Evolutionary conservation across 2,888 invertebrate genomes (phyloP).

Genomic region (Trachelus troglodyta): DNA sequence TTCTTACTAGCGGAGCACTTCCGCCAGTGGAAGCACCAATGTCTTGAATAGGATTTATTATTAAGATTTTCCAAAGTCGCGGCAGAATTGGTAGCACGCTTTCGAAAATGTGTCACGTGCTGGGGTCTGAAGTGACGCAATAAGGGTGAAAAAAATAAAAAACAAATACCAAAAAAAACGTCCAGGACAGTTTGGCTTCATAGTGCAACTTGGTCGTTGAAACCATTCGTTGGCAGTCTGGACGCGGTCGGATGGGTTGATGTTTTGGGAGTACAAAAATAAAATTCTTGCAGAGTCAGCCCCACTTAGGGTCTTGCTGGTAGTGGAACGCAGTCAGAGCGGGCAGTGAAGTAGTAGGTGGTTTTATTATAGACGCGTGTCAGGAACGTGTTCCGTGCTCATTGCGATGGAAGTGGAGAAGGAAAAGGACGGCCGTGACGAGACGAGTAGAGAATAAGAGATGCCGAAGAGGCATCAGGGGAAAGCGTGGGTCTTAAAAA

Average conservation of each 20-base stretch:
- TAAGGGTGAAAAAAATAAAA: background rate
- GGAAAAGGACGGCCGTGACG: background rate
- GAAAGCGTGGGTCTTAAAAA: constrained; percentile 30
- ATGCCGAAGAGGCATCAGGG: constrained; percentile 7
- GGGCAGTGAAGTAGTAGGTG: constrained; percentile 27
- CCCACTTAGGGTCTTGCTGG: constrained; percentile 27
- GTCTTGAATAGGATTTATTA: background rate
- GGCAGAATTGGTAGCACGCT: background rate
- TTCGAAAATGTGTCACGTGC: background rate
- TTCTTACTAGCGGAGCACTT: background rate
- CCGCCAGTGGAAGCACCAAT: background rate
- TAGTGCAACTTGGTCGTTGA: background rate
- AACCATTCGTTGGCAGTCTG: background rate
- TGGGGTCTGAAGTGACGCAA: background rate
- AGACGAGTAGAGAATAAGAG: background rate
- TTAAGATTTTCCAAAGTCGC: background rate
- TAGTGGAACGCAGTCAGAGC: constrained; percentile 1
- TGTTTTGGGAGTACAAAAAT: constrained; percentile 35
- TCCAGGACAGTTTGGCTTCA: background rate
- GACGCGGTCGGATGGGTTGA: constrained; percentile 6
- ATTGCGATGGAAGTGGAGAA: constrained; percentile 8
- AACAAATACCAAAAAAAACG: background rate
- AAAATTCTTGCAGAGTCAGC: constrained; percentile 45
- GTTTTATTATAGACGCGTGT: constrained; percentile 43
- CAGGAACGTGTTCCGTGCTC: constrained; percentile 35